These are phyloP conservation scores for Aleiodes sp. DNA, from an alignment of 1,140 invertebrate species.

Conservation along the genomic window DNA sequence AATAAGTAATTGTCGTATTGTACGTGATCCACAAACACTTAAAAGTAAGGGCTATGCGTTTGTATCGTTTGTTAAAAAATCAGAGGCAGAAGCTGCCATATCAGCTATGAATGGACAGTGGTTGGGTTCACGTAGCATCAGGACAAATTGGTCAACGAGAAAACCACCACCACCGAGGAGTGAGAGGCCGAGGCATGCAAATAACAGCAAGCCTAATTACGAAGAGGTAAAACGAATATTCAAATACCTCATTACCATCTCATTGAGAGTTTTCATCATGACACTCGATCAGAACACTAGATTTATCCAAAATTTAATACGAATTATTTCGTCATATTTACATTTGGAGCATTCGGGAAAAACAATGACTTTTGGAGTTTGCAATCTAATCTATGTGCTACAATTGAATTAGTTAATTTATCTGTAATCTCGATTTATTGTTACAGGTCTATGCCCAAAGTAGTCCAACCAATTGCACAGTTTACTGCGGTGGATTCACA, in stretches of 20 bases:
- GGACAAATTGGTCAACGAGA: slow-evolving; percentile 99
- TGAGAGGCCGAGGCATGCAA: slow-evolving; percentile 60
- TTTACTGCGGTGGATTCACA: slow-evolving; percentile 97
- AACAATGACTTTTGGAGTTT: too few species aligned
- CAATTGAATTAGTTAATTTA: not conserved
- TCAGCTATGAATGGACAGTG: slow-evolving; percentile 99
- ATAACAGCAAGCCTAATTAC: slow-evolving; percentile 64
- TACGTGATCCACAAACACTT: slow-evolving; percentile 96
- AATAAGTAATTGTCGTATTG: slow-evolving; percentile 99
- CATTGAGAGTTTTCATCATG: too few species aligned
- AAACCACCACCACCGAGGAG: slow-evolving; percentile 85
- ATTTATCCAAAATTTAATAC: too few species aligned
- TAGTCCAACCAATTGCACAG: slow-evolving; percentile 98
- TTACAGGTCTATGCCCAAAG: slow-evolving; percentile 92
- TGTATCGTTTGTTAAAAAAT: slow-evolving; percentile 98
- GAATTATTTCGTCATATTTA: slow-evolving; percentile 1
- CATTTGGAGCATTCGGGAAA: too few species aligned
- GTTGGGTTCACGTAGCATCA: slow-evolving; percentile 96
- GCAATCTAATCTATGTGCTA: not conserved
- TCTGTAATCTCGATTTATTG: slow-evolving; percentile 16
- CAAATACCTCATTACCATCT: not conserved
- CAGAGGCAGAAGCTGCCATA: slow-evolving; percentile 98
- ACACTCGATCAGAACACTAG: too few species aligned
- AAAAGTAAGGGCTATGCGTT: slow-evolving; percentile 99
- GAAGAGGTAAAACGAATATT: slow-evolving; percentile 60